Base-by-base conservation (phyloP, 1,140 invertebrate species). In the Hylyphantes graminicola region DNA sequence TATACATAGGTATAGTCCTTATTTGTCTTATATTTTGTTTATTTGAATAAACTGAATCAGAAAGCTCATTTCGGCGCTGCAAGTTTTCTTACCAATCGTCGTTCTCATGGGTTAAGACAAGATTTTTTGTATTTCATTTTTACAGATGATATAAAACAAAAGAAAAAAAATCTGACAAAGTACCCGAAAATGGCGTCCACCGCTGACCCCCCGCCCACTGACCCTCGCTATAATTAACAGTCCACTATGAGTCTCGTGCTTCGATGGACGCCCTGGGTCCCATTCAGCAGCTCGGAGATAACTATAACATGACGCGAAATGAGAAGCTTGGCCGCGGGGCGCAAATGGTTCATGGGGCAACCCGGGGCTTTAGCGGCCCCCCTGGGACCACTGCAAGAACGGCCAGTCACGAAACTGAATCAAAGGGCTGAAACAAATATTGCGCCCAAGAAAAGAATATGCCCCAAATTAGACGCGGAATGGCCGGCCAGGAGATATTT, bases 261-360 rank as follows among this genome's bases (percentile, higher is more conserved):
- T 85, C 77, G 82, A 85, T 85, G 74, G 48, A 85, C 82, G 82
- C 82, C 82, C 59, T 50, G 82, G 82, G 82, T 85, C 48, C 82
- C 65, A 85, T 85, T 85, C 82, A 65, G 53, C 55, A 57, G 82
- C 54, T 13, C 67, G 74, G 82, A 77, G 82, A 76, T 85, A 85
- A 85, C 82, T 85, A 85, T 77, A 85, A 85, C 82, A 85, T 85
- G 82, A 85, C 82, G 73, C 59, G 82, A 77, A 85, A 85, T 85
- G 82, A 85, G 73, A 73, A 76, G 82, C 73, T 77, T 70, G 82
- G 73, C 82, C 65, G 19, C 74, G 63, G 63, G 82, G 73, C 82
- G 82, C 73, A 85, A 85, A 85, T 85, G 82, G 82, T 85, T 85
- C 82, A 85, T 85, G 74, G 80, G 82, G 65, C 82, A 75, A 72